A percentile compares a stretch with the other conserved stretches of the same genome.
phyloP scores from a whole-genome alignment of 2,888 invertebrate species.

The Alviniconcha strummeri region DNA sequence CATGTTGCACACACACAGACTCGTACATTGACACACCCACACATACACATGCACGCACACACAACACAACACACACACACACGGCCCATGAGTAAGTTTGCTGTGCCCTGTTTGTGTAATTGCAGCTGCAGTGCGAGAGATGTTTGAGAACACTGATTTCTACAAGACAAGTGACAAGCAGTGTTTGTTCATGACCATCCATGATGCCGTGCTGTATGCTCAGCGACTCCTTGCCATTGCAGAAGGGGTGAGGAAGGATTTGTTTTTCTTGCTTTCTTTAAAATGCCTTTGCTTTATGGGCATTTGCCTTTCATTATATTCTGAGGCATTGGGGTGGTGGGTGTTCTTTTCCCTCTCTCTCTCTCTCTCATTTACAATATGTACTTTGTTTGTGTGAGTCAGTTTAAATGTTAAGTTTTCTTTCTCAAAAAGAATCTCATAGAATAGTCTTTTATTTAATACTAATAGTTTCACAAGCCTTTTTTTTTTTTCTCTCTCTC shows the following conservation, averaged over 20 bases:
- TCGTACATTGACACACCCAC: too few relatives aligned
- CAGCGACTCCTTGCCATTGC: constrained; percentile 65
- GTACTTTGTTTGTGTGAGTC: not conserved
- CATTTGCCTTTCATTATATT: not conserved
- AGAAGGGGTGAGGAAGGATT: constrained; percentile 1
- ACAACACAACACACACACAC: constrained; percentile 17
- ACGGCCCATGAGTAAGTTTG: not conserved
- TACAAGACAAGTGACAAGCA: constrained; percentile 66
- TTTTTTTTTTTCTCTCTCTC: not conserved
- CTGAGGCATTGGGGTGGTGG: not conserved
- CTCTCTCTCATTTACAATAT: not conserved
- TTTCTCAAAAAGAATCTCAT: too few relatives aligned
- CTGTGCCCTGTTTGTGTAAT: not conserved
- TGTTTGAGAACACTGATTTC: constrained; percentile 71
- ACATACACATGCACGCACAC: not conserved
- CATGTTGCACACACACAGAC: too few relatives aligned
- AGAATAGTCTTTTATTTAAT: not conserved
- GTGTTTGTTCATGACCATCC: constrained; percentile 73
- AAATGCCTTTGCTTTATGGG: not conserved
- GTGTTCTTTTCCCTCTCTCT: not conserved
- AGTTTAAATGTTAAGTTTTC: not conserved
- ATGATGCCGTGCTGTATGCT: constrained; percentile 74
- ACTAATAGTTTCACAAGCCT: not conserved
- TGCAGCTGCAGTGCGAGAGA: constrained; percentile 68
- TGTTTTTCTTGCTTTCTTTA: not conserved